Base-by-base conservation (phyloP, 1,140 invertebrate genomes). In the Portunus trituberculatus region DNA sequence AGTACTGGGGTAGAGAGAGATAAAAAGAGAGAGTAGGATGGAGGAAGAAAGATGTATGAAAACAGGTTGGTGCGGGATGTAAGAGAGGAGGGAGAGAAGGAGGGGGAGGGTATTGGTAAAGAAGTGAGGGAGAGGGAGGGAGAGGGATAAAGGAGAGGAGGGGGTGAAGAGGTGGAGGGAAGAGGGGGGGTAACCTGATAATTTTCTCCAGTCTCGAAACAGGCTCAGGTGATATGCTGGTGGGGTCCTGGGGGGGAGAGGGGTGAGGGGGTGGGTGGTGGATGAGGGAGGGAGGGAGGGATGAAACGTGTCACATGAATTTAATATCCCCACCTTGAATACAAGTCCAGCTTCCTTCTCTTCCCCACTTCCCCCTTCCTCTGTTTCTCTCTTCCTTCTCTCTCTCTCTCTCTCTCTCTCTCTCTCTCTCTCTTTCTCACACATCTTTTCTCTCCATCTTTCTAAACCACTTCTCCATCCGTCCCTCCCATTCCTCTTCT, bases 241-340 rank as follows among this genome's bases (percentile, higher is more conserved):
- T 76, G 6, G 20, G 10, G 52, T 2, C 3, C 6, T 39, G 52
- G 52, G 25, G 8, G 67, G 8, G 67, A 20, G 67, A 76, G 67
- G 20, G 67, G n/a, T 8, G 67, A 7, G 20, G 2, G 25, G 20
- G 67, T 1, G 67, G 16, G n/a, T 7, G 20, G 67, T 12, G 46
- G 92, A 20, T 16, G 84, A 86, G 45, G 92, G 92, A 39, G 39
- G 39, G 82, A 32, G 45, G 82, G 82, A n/a, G 92, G 39, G 1
- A 20, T 32, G n/a, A 93, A 84, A 93, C 92, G 46, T 86, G 82
- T 86, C 82, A 48, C 48, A 93, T 29, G 92, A 93, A 93, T 93
- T 86, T 93, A 93, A 93, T 93, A 86, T 93, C 76, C 84, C 8
- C 32, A n/a, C 67, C 25, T n/a, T n/a, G 67, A 76, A n/a, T 76